Base-by-base conservation (phyloP, 1,140 invertebrate species). In the Drosophila pruinosa region DNA sequence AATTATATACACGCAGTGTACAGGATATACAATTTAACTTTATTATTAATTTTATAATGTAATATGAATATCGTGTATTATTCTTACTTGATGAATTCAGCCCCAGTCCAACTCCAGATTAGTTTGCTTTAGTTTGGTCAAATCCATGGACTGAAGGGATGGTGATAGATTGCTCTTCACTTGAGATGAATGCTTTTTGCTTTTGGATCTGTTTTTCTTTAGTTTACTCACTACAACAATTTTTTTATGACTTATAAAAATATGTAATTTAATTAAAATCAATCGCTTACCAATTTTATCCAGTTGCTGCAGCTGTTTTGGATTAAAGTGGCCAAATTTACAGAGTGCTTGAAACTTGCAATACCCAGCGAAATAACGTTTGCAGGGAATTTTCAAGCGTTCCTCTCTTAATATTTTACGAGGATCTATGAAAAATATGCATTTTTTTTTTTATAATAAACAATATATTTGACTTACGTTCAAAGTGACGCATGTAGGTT, bases 321-420 rank as follows among this genome's bases (percentile, higher is more conserved):
- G 39, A 21, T 21, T 89, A 26, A 72, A 91, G 45, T 91, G 89
- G 1, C 76, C 31, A 17, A 54, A 89, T 19, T 76, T 89, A 38
- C 89, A 91, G n/a, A 59, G 68, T 14, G 79, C 31, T 19, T 89
- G 70, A 17, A 89, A 91, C 54, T 77, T 88, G 36, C 89, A 90
- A 39, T 47, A 82, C 4, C 82, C 77, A 7, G 39, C 69, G 0
- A 79, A 64, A 19, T 48, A 90, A 4, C 82, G 79, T 4, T 58
- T 70, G n/a, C 89, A 91, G 0, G 86, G 75, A 4, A 47, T 54
- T 31, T 91, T 91, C 0, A 4, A 17, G 0, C 64, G 52, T 43
- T 91, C 89, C 26, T 72, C 68, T 2, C 12, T 19, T 19, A 90
- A 54, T 3, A 79, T 39, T 39, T 72, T 72, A 4, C 26, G 24